Evolutionary conservation across 2,888 invertebrate genomes (phyloP).

Genomic region (Glyphotaelius pellucidus): DNA sequence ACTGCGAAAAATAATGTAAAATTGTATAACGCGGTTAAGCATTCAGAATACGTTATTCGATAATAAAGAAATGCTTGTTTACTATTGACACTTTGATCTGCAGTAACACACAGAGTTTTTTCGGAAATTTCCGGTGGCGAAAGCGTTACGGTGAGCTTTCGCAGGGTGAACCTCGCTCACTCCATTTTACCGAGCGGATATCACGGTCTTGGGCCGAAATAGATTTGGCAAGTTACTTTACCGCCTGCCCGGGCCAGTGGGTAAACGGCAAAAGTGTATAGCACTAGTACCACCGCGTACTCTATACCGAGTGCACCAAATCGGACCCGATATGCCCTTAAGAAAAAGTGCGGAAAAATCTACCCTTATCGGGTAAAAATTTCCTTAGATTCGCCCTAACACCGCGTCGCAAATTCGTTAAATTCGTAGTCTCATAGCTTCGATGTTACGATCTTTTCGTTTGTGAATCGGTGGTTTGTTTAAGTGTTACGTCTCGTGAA

Average conservation of each 20-base stretch:
- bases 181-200: constrained; percentile 43
- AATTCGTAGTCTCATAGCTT: neutral
- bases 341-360: neutral
- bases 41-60: too few species aligned
- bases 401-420: neutral
- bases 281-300: constrained; percentile 40
- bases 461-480: neutral
- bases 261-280: neutral
- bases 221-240: constrained; percentile 73
- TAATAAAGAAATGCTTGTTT: neutral
- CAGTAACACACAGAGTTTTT: neutral
- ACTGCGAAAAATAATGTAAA: too few species aligned
- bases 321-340: constrained; percentile 17
- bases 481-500: neutral
- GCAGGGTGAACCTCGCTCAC: constrained; percentile 3
- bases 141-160: constrained; percentile 39
- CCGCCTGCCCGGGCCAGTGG: constrained; percentile 43
- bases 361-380: neutral
- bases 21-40: too few species aligned
- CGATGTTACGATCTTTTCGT: neutral
- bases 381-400: neutral
- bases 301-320: constrained; percentile 63
- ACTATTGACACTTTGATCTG: neutral
- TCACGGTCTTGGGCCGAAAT: constrained; percentile 71
- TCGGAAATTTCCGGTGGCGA: constrained; percentile 14